Base-by-base conservation (phyloP, 2,888 invertebrate genomes). In the Pimpla rufipes region DNA sequence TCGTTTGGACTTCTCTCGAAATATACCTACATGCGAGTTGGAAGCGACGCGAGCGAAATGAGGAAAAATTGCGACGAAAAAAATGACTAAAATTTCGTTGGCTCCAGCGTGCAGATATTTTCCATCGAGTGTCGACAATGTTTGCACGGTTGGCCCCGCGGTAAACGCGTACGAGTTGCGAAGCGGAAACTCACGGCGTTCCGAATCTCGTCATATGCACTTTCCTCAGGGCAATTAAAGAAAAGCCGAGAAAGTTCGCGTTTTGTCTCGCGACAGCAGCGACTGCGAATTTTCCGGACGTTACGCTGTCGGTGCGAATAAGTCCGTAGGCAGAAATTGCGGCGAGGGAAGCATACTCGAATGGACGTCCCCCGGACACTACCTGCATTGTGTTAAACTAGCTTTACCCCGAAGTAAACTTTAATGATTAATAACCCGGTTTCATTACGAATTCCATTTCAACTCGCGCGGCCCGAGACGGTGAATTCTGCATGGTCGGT, bases 381-480 rank as follows among this genome's bases (percentile, higher is more conserved):
- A 37, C 42, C 13, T 18, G 29, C 21, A 45, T 47, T 42, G 57
- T 45, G 37, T n/a, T n/a, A 40, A 45, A 45, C 29, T 42, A 23
- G 42, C 55, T 67, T 76, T 57, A n/a, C n/a, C n/a, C 59, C 42
- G 45, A 45, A 59, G 67, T 77, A 77, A 83, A 83, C 73, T 79
- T 80, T 47, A 76, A 71, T 70, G 76, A 83, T 80, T 80, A 83
- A 83, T 83, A 83, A 83, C 77, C 80, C 77, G 62, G 83, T 79
- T 79, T 73, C 79, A 77, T 79, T 80, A 62, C 42, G 45, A 79
- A 80, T 83, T 83, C 79, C 71, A 83, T 83, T 73, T 73, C 40
- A 76, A 59, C 66, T 29, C n/a, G n/a, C 45, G 23, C 23, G 45
- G 29, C 50, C n/a, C n/a, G n/a, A n/a, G 18, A 68, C n/a, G n/a